Conservation (phyloP, 1,140 invertebrate genomes). For the Odontomachus brunneus region DNA sequence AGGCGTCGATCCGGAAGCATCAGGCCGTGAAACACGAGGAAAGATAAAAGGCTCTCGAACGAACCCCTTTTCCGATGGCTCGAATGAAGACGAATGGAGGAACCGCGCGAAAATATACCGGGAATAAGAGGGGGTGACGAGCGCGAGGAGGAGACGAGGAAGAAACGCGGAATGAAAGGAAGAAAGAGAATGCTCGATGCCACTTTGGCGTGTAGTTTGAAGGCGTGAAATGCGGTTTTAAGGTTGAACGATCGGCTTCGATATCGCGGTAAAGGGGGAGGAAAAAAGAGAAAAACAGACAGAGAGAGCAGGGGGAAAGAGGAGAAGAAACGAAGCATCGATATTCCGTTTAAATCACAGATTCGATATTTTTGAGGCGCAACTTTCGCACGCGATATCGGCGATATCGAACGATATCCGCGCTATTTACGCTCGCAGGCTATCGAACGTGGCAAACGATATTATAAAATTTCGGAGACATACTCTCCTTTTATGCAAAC, state of each 20-base stretch:
- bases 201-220: constrained; percentile 57
- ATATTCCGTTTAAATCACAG: constrained; percentile 45
- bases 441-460: neutral
- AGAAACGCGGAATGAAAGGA: constrained; percentile 41
- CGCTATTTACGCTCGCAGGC: too few species aligned
- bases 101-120: constrained; percentile 66
- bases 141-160: neutral
- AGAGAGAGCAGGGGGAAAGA: neutral
- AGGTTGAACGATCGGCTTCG: constrained; percentile 59
- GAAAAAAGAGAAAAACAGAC: neutral
- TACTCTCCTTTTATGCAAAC: neutral
- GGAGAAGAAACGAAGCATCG: neutral
- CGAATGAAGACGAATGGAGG: constrained; percentile 78
- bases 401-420: neutral
- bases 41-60: constrained; percentile 72
- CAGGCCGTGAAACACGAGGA: constrained; percentile 63
- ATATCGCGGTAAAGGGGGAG: constrained; percentile 45
- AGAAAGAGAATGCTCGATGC: constrained; percentile 62
- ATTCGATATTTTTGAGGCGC: constrained; percentile 42
- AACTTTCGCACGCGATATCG: neutral
- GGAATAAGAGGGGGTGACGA: constrained; percentile 6
- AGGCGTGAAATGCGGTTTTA: constrained; percentile 51
- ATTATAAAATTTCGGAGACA: constrained; percentile 16
- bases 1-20: constrained; percentile 60
- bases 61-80: constrained; percentile 59